Conservation (phyloP, 2,888 invertebrate species). For the Strigamia transsilvanica region DNA sequence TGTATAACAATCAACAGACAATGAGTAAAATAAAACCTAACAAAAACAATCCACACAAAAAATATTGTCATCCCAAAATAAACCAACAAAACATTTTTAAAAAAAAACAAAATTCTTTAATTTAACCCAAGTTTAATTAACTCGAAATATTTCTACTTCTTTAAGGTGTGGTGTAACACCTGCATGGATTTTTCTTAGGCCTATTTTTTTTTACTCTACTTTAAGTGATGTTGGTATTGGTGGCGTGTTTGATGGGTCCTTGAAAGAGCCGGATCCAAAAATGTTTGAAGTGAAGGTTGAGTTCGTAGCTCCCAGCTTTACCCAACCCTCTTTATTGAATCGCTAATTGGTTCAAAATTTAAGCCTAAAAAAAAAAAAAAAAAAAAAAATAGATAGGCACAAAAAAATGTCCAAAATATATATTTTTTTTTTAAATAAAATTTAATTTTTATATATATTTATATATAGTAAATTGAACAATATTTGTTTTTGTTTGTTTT, state of each 20-base stretch:
- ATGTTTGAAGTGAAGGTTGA: constrained; percentile 38
- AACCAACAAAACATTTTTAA: no score
- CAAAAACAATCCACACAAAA: no score
- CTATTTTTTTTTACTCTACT: constrained; percentile 24
- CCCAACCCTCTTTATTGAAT: constrained; percentile 6
- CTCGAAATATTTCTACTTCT: no score
- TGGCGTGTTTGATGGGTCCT: constrained; percentile 38
- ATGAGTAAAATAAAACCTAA: no score
- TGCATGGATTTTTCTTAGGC: background rate
- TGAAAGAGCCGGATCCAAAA: constrained; percentile 35
- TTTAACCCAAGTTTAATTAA: no score
- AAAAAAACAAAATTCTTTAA: background rate
- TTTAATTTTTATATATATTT: no score
- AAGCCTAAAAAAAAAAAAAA: background rate
- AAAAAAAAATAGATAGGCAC: no score
- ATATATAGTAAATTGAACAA: background rate
- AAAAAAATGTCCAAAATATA: no score
- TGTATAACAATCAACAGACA: no score
- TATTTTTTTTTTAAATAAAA: no score
- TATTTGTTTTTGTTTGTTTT: background rate
- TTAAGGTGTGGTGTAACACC: constrained; percentile 13
- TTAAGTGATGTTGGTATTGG: constrained; percentile 13
- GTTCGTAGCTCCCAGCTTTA: constrained; percentile 35
- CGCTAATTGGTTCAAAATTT: constrained; percentile 13
- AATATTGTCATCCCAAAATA: no score